Conservation (phyloP, 2,888 invertebrate species). For the Allygus modestus region DNA sequence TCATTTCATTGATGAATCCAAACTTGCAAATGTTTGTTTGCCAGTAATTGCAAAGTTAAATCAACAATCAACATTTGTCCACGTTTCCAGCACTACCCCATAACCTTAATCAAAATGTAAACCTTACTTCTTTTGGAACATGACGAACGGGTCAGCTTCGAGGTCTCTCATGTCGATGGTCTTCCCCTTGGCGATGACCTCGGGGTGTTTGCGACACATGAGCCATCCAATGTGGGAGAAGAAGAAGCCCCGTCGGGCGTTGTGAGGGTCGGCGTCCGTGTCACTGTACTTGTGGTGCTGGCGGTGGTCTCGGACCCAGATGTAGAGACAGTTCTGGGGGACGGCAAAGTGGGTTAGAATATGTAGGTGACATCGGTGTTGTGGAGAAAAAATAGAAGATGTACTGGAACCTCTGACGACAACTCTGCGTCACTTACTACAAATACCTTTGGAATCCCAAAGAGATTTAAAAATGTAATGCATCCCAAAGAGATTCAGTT, state of each 20-base stretch:
- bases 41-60: too few species aligned
- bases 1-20: too few species aligned
- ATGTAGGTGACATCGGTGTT: background rate
- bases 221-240: conserved; percentile 94
- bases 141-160: conserved; percentile 83
- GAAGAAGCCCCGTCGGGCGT: conserved; percentile 89
- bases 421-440: too few species aligned
- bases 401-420: too few species aligned
- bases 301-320: conserved; percentile 89
- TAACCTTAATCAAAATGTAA: background rate
- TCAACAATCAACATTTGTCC: background rate
- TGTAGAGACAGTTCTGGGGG: conserved; percentile 83
- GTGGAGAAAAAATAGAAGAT: background rate
- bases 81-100: background rate
- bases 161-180: conserved; percentile 88
- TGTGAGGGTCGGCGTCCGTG: conserved; percentile 88
- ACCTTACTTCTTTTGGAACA: conserved; percentile 85
- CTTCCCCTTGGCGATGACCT: conserved; percentile 82
- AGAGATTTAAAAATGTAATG: too few species aligned
- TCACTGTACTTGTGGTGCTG: conserved; percentile 89
- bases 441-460: too few species aligned
- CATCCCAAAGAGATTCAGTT: too few species aligned
- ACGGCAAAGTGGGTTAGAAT: background rate
- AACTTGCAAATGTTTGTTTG: too few species aligned
- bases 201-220: conserved; percentile 87